phyloP scores from a whole-genome alignment of 2,888 invertebrate genomes.

The Zhengitettix transpicula region DNA sequence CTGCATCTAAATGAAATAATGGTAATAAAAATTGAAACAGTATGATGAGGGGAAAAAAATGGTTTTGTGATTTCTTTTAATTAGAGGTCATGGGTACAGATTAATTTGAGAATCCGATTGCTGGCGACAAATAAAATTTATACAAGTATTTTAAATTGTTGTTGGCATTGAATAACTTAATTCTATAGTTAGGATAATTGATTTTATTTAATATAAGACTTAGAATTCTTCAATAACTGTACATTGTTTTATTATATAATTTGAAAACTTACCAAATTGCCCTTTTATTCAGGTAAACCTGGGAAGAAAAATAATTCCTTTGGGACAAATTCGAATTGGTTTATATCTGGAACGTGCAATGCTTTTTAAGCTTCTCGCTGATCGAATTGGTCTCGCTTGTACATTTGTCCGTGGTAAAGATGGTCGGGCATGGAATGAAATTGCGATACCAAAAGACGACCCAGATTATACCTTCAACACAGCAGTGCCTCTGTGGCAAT shows the following conservation, averaged over 20 bases:
- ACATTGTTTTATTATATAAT: too few relatives aligned
- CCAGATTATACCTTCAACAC: not conserved
- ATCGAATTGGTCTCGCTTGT: constrained; percentile 42
- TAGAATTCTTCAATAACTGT: too few relatives aligned
- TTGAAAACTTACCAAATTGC: too few relatives aligned
- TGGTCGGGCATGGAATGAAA: constrained; percentile 44
- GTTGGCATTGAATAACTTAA: too few relatives aligned
- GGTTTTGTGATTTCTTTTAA: too few relatives aligned
- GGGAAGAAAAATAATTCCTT: constrained; percentile 9
- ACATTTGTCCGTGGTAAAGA: constrained; percentile 37
- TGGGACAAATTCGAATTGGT: constrained; percentile 11
- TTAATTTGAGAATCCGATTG: too few relatives aligned
- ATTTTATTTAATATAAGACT: too few relatives aligned
- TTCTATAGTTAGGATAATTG: too few relatives aligned
- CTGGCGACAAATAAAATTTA: too few relatives aligned
- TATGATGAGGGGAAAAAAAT: too few relatives aligned
- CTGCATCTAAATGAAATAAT: not conserved
- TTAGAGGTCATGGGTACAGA: too few relatives aligned
- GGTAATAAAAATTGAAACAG: not conserved
- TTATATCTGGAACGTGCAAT: constrained; percentile 14
- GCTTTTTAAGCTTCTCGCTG: constrained; percentile 31
- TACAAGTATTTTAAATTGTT: too few relatives aligned
- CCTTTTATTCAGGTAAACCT: constrained; percentile 19
- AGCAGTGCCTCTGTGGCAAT: not conserved
- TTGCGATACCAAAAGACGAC: constrained; percentile 28